Base-by-base conservation (phyloP, 2,888 invertebrate species). In the Molorchus minor region DNA sequence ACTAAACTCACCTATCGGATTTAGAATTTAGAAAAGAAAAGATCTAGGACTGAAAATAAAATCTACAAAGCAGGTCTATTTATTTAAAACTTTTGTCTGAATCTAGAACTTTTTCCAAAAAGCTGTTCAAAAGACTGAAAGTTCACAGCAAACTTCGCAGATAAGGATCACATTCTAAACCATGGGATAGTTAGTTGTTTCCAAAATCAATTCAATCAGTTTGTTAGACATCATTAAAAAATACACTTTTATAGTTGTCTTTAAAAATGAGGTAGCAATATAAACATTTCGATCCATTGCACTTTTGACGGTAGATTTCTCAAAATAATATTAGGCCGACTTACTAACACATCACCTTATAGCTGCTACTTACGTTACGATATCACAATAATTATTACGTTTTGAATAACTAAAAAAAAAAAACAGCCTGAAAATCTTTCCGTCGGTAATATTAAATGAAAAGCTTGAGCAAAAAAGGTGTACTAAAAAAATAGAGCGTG, bases 341-440 rank as follows among this genome's bases (percentile, higher is more conserved):
- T n/a, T 25, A 29, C 41, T 52, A 52, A 41, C 17, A 30, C 15
- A 41, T 52, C 12, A 41, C 19, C 17, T 29, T 52, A 52, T 40
- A 52, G 41, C 41, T 41, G 41, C 52, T 52, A 52, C 52, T 40
- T 41, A 41, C 52, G 29, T 41, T 21, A 49, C 38, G n/a, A 41
- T 52, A 52, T 52, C 52, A 52, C 52, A 52, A 52, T 52, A 52
- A 36, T 40, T 52, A 41, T 30, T 52, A 30, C 29, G 25, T 52
- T 52, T 52, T 43, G 10, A 21, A 29, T 38, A 20, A 13, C 5
- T 29, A 19, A 4, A 29, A 8, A 35, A 44, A 56, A 51, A 60
- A 64, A 64, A 64, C 64, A 61, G 61, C 53, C 54, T 57, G 58
- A 56, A 59, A 61, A 57, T 40, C 46, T 40, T 52, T 52, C 2